Percentiles rank a stretch among this genome's conserved stretches.
phyloP scores from a whole-genome alignment of 2,797 vertebrate genomes.

The Chelonia mydas region DNA sequence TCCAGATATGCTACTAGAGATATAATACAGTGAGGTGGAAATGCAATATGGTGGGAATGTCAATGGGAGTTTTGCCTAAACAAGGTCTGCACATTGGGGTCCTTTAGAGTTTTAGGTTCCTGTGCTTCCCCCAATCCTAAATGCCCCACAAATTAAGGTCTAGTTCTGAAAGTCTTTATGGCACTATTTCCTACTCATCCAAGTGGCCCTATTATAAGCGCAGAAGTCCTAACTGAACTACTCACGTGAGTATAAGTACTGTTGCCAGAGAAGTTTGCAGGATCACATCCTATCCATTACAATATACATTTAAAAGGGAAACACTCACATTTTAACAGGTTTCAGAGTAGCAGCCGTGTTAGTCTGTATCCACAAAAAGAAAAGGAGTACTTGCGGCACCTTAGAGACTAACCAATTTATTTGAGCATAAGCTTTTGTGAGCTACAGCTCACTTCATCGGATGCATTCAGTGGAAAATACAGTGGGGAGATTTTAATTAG shows the following conservation, averaged over 20 bases:
- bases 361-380: no score
- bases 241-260: fast-evolving
- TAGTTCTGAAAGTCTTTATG: not conserved
- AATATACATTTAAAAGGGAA: not conserved
- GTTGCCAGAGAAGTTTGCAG: not conserved
- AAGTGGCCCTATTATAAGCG: not conserved
- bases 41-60: not conserved
- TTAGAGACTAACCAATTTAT: no score
- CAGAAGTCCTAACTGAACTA: not conserved
- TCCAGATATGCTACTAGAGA: slow-evolving; percentile 11
- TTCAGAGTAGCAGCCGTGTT: no score
- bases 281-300: not conserved
- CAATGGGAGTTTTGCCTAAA: not conserved
- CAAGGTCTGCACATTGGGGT: not conserved
- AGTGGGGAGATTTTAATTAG: not conserved
- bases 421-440: no score
- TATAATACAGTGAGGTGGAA: not conserved
- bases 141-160: not conserved
- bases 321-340: not conserved
- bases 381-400: no score
- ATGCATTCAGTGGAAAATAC: no score
- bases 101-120: not conserved
- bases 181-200: not conserved
- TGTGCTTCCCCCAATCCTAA: not conserved
- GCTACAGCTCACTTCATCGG: no score